phyloP scores from a whole-genome alignment of 1,140 invertebrate species.

The Drosophila tristis region DNA sequence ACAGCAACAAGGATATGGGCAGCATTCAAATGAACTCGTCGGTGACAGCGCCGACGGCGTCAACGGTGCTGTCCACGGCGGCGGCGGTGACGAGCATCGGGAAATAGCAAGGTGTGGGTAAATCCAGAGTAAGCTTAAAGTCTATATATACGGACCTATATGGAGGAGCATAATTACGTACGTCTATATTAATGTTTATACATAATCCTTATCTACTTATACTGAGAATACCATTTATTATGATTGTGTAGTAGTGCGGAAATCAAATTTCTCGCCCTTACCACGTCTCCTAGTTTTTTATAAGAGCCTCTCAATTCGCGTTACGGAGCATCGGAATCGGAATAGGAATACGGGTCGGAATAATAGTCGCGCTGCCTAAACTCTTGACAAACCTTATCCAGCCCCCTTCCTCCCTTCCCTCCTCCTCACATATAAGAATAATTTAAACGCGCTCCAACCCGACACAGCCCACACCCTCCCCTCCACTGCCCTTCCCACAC shows the following conservation, averaged over 20 bases:
- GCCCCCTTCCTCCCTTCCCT: too few relatives aligned
- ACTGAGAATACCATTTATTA: conserved; percentile 71
- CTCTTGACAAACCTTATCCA: conserved; percentile 47
- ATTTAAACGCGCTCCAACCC: conserved; percentile 33
- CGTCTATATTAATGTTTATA: conserved; percentile 53
- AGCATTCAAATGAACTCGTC: conserved; percentile 46
- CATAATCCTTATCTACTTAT: conserved; percentile 76
- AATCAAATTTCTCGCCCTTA: conserved; percentile 82
- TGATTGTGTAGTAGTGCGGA: conserved; percentile 76
- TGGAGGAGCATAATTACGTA: conserved; percentile 49
- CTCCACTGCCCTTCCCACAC: too few relatives aligned
- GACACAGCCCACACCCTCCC: background rate
- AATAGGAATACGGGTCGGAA: conserved; percentile 13
- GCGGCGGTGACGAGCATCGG: conserved; percentile 57
- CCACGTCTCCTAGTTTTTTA: conserved; percentile 76
- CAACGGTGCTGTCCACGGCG: conserved; percentile 32
- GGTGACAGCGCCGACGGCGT: conserved; percentile 34
- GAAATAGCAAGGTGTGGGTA: conserved; percentile 55
- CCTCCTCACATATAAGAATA: conserved; percentile 21
- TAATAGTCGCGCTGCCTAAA: conserved; percentile 21
- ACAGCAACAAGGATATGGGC: conserved; percentile 53
- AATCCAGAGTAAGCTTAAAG: conserved; percentile 23
- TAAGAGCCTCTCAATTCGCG: conserved; percentile 58
- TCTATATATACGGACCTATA: conserved; percentile 46
- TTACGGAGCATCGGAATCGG: conserved; percentile 26